phyloP scores from a whole-genome alignment of 23 tunicate species.

The Trididemnum nubilum region DNA sequence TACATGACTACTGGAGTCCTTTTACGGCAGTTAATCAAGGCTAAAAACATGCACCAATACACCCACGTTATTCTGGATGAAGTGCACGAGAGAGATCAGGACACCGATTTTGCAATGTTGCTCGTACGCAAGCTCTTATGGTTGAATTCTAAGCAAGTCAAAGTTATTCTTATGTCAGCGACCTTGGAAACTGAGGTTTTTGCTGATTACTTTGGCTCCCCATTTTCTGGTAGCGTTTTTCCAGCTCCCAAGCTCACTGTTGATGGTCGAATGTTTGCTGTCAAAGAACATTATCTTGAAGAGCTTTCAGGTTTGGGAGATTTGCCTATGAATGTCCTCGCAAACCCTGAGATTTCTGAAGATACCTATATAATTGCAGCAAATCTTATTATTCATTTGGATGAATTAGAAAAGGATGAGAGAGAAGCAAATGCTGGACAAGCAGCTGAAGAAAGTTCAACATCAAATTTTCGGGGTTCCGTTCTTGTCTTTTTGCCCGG shows the following conservation, averaged over 20 bases:
- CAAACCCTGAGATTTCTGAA: constrained; percentile 64
- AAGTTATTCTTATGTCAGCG: constrained; percentile 96
- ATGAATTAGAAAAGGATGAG: constrained; percentile 47
- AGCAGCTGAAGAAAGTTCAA: not conserved
- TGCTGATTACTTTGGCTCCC: constrained; percentile 65
- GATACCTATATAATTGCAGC: constrained; percentile 57
- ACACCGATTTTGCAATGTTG: constrained; percentile 89
- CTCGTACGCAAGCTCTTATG: constrained; percentile 67
- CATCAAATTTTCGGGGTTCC: constrained; percentile 46
- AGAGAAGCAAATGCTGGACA: not conserved
- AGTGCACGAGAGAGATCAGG: constrained; percentile 95
- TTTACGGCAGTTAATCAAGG: constrained; percentile 58
- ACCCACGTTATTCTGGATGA: constrained; percentile 96
- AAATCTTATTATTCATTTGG: constrained; percentile 57
- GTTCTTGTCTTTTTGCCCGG: constrained; percentile 90
- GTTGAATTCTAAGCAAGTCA: constrained; percentile 67
- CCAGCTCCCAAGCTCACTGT: constrained; percentile 25
- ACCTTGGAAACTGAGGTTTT: constrained; percentile 58
- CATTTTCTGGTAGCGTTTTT: constrained; percentile 9
- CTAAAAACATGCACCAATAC: constrained; percentile 56
- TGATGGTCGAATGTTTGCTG: constrained; percentile 43
- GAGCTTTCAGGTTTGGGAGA: constrained; percentile 64
- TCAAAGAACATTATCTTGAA: constrained; percentile 63
- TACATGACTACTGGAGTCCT: constrained; percentile 91
- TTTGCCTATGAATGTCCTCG: constrained; percentile 6